Base-by-base conservation (phyloP, 2,113 vertebrate genomes). In the Megaleporinus macrocephalus region DNA sequence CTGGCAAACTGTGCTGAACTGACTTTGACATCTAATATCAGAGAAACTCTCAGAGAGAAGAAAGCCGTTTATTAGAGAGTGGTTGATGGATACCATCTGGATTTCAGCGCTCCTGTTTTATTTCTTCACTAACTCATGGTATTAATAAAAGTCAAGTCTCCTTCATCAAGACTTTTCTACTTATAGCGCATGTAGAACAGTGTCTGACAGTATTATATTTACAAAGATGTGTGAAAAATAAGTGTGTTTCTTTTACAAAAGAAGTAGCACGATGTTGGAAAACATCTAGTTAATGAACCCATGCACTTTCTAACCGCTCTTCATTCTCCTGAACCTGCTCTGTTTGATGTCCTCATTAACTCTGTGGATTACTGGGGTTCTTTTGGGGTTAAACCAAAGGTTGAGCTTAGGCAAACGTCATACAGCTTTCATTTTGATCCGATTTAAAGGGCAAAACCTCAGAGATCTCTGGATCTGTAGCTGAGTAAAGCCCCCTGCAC, bases 51-150 rank as follows among this genome's bases (percentile, higher is more conserved):
- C 22, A 73, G 30, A 68, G 49, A 59, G 5, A 15, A 73, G 24
- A 33, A 10, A 29, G 10, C 44, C n/a, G 27, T 57, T 66, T 74
- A 80, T 73, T 73, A 53, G 70, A 36, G 12, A 26, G 26, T 16
- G 24, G 9, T 22, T 75, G 49, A 81, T 72, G 49, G 57, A 62
- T 22, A 63, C 72, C 79, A 75, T 65, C 44, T 81, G 79, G 57
- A 75, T 51, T 47, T 75, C 7, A 79, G 44, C 77, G n/a, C 24
- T 76, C 49, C 62, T 84, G 83, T 62, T 80, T 76, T 79, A 84
- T 84, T 74, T 70, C 72, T 70, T 20, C 55, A 22, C 24, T 70
- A 61, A 70, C 63, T 61, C 69, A 62, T 53, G 14, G 12, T 57
- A 22, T 44, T 79, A 57, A 78, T 69, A 82, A 69, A 9, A 79